Conservation (phyloP, 2,888 invertebrate genomes). For the Dicycla oo region DNA sequence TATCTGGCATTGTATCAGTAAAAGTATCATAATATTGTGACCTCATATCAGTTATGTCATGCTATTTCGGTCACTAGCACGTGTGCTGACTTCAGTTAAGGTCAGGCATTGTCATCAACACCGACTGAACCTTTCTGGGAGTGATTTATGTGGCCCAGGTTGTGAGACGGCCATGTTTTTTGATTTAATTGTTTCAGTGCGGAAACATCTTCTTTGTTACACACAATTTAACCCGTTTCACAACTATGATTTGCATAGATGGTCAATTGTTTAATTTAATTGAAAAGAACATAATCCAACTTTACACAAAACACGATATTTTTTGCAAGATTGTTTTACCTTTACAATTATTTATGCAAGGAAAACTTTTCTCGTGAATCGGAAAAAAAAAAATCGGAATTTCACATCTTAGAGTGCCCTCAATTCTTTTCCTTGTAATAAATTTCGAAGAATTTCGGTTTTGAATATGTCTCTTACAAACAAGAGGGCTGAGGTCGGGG, state of each 20-base stretch:
- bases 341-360: constrained; percentile 18
- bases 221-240: neutral
- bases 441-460: constrained; percentile 31
- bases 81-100: constrained; percentile 29
- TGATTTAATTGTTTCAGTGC: neutral
- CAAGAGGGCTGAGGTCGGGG: neutral
- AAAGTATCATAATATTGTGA: constrained; percentile 46
- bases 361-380: constrained; percentile 21
- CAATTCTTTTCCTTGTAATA: constrained; percentile 44
- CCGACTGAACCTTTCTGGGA: constrained; percentile 4
- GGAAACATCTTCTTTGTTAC: neutral
- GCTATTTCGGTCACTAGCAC: constrained; percentile 45
- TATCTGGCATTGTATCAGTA: constrained; percentile 35
- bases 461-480: neutral
- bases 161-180: too few species aligned
- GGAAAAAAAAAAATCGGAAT: too few species aligned
- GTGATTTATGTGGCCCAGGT: neutral
- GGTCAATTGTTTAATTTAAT: neutral
- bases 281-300: neutral
- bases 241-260: neutral
- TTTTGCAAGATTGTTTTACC: constrained; percentile 1
- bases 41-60: constrained; percentile 49
- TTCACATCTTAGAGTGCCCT: constrained; percentile 33
- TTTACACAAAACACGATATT: neutral
- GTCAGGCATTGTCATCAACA: constrained; percentile 28